Percentiles rank a stretch among this genome's conserved stretches.
Evolutionary conservation across 2,797 vertebrate genomes (phyloP).

Genomic region (Rhyacichthys aspro): DNA sequence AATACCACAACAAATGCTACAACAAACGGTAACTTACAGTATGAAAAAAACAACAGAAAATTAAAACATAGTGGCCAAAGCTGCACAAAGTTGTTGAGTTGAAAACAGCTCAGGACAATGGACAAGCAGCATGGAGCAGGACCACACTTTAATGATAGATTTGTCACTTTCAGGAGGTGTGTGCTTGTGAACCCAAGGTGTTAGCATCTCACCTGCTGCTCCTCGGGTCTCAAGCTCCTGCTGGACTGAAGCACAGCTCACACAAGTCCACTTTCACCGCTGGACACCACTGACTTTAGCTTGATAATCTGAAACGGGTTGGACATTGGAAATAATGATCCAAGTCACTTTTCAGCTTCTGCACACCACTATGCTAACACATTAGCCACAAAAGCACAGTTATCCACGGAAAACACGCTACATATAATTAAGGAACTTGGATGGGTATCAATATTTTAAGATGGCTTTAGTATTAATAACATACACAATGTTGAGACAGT

Average conservation of each 20-base stretch:
- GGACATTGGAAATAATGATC: neutral
- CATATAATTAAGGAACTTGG: no score
- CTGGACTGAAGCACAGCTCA: constrained; percentile 2
- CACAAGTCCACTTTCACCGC: constrained; percentile 7
- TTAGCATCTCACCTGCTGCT: constrained; percentile 48
- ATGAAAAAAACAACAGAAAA: no score
- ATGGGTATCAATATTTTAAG: no score
- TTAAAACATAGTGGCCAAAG: no score
- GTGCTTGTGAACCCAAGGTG: neutral
- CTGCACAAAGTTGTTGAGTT: no score
- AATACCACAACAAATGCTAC: no score
- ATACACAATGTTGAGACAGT: accelerated
- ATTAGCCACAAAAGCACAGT: neutral
- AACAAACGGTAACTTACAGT: no score
- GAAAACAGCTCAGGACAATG: no score
- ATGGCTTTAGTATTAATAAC: neutral
- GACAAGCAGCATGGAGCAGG: no score
- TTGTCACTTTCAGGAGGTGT: neutral
- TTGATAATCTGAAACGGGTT: constrained; percentile 39
- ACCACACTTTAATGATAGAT: no score
- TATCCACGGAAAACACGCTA: no score
- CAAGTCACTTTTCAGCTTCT: neutral
- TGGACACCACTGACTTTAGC: constrained; percentile 18
- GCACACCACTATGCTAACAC: constrained; percentile 27
- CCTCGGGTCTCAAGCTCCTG: constrained; percentile 31